Evolutionary conservation across 2,888 invertebrate species (phyloP).

Genomic region (Blastobasis lacticolella): DNA sequence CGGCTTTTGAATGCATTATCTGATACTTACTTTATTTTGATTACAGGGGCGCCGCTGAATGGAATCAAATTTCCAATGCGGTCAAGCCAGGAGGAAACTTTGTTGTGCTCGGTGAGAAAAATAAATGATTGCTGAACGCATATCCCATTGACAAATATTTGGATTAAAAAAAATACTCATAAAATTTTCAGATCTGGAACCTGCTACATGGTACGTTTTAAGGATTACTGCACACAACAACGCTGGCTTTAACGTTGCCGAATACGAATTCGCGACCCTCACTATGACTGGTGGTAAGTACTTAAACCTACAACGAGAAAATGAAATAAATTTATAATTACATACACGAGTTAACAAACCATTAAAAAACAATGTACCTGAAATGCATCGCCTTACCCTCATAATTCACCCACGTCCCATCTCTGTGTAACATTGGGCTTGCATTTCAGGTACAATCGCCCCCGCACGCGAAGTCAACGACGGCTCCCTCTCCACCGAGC

Average conservation of each 20-base stretch:
- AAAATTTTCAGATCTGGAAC: conserved; percentile 80
- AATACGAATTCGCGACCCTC: conserved; percentile 95
- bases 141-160: background rate
- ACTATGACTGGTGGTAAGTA: conserved; percentile 93
- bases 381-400: conserved; percentile 58
- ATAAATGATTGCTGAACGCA: background rate
- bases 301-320: background rate
- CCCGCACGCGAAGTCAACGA: conserved; percentile 83
- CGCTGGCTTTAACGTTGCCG: conserved; percentile 95
- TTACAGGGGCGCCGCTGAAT: conserved; percentile 85
- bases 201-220: conserved; percentile 95
- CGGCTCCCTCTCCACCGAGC: conserved; percentile 83
- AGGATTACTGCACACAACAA: conserved; percentile 95
- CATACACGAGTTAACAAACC: conserved; percentile 17
- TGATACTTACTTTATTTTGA: too few relatives aligned
- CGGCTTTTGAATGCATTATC: too few relatives aligned
- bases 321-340: background rate
- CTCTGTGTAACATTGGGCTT: conserved; percentile 27
- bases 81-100: conserved; percentile 94
- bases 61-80: conserved; percentile 95
- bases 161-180: background rate
- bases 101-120: conserved; percentile 78
- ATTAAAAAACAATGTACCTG: conserved; percentile 42
- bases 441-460: conserved; percentile 95
- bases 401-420: conserved; percentile 2